Conservation (phyloP, 2,888 invertebrate genomes). For the Ligdia adustata region DNA sequence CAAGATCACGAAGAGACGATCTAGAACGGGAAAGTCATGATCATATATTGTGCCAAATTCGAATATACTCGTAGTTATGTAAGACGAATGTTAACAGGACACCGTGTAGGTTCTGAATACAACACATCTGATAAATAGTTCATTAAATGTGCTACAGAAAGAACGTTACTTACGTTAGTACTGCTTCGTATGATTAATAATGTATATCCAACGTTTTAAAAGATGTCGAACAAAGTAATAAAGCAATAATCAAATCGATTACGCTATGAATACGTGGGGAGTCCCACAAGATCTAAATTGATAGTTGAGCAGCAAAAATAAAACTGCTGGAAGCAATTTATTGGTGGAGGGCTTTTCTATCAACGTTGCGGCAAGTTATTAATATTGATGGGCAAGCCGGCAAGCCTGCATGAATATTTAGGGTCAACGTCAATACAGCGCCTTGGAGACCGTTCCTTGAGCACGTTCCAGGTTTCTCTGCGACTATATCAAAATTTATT, state of each 20-base stretch:
- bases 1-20: too few relatives aligned
- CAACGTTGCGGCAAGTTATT: constrained; percentile 56
- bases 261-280: constrained; percentile 26
- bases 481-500: background rate
- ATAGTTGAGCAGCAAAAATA: constrained; percentile 34
- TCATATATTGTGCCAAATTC: too few relatives aligned
- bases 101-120: too few relatives aligned
- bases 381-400: constrained; percentile 66
- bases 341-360: constrained; percentile 60
- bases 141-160: too few relatives aligned
- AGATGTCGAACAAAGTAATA: constrained; percentile 3
- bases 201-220: constrained; percentile 1
- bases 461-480: constrained; percentile 34
- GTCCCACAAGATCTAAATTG: constrained; percentile 27
- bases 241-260: constrained; percentile 15
- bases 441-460: constrained; percentile 52
- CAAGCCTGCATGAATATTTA: constrained; percentile 67
- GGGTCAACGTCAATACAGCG: constrained; percentile 55
- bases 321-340: constrained; percentile 42
- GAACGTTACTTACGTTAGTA: too few relatives aligned
- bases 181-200: too few relatives aligned
- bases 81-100: too few relatives aligned
- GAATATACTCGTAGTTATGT: too few relatives aligned
- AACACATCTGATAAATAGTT: too few relatives aligned
- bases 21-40: too few relatives aligned